These are phyloP conservation scores for Drosophila aff. DNA, from an alignment of 1,140 invertebrate genomes.

Conservation along the genomic window DNA sequence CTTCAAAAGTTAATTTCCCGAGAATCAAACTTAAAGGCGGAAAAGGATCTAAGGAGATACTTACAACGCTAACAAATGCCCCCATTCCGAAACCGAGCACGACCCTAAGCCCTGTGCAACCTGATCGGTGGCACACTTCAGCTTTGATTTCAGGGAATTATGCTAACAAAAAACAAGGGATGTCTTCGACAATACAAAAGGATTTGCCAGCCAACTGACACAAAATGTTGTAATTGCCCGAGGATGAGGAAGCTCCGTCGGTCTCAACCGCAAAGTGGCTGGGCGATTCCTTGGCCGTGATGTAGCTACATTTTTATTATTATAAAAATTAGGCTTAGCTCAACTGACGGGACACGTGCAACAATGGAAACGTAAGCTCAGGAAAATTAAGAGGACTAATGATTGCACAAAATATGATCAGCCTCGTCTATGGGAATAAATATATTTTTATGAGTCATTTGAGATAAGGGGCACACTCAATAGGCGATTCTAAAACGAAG, in stretches of 20 bases:
- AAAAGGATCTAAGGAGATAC: conserved; percentile 61
- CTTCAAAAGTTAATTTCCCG: conserved; percentile 81
- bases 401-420: conserved; percentile 35
- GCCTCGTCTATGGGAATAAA: conserved; percentile 23
- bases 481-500: conserved; percentile 42
- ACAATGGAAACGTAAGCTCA: conserved; percentile 16
- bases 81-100: conserved; percentile 12
- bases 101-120: conserved; percentile 61
- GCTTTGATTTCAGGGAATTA: conserved; percentile 81
- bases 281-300: conserved; percentile 51
- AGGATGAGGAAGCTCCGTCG: conserved; percentile 13
- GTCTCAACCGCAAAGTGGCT: conserved; percentile 60
- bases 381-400: conserved; percentile 49
- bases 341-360: conserved; percentile 67
- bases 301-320: conserved; percentile 72
- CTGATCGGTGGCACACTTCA: conserved; percentile 80
- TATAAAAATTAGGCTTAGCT: conserved; percentile 79
- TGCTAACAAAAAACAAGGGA: conserved; percentile 37
- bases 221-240: conserved; percentile 81
- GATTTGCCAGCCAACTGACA: conserved; percentile 78
- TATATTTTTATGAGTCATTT: conserved; percentile 8
- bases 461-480: conserved; percentile 29
- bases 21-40: conserved; percentile 81
- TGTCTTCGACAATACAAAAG: conserved; percentile 54
- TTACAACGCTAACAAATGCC: conserved; percentile 33